phyloP scores from a whole-genome alignment of 2,797 vertebrate genomes.

The Neopelma chrysocephalum region DNA sequence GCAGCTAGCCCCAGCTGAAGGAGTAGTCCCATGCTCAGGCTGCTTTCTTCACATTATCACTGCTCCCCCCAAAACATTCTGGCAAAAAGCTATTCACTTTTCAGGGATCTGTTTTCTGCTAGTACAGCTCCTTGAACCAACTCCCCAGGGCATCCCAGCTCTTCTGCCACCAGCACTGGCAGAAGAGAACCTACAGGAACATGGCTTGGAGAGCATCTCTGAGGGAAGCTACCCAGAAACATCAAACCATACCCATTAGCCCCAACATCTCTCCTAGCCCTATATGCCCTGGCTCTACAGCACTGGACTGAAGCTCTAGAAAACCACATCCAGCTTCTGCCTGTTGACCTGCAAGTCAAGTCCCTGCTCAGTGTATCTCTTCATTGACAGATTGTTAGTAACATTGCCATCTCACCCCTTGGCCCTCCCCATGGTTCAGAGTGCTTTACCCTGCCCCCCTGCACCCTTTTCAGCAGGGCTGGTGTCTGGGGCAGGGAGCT shows the following conservation, averaged over 20 bases:
- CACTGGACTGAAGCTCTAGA: neutral
- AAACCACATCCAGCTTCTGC: neutral
- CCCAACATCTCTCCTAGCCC: neutral
- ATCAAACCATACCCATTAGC: neutral
- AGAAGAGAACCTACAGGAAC: neutral
- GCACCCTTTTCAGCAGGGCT: accelerated
- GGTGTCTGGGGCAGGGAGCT: neutral
- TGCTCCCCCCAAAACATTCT: neutral
- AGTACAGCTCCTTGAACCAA: neutral
- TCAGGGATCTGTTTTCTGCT: neutral
- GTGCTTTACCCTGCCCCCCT: neutral
- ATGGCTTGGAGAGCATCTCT: neutral
- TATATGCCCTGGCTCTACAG: accelerated
- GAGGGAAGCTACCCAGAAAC: neutral
- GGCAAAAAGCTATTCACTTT: neutral
- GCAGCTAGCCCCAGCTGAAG: neutral
- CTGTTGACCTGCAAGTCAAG: neutral
- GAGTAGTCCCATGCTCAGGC: accelerated
- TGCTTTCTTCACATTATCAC: neutral
- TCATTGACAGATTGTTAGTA: accelerated
- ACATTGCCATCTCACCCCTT: accelerated
- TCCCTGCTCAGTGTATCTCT: neutral
- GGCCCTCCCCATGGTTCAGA: neutral
- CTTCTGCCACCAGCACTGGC: neutral
- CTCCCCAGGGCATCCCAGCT: neutral